Conservation (phyloP, 2,113 vertebrate genomes). For the Mirza zaza region DNA sequence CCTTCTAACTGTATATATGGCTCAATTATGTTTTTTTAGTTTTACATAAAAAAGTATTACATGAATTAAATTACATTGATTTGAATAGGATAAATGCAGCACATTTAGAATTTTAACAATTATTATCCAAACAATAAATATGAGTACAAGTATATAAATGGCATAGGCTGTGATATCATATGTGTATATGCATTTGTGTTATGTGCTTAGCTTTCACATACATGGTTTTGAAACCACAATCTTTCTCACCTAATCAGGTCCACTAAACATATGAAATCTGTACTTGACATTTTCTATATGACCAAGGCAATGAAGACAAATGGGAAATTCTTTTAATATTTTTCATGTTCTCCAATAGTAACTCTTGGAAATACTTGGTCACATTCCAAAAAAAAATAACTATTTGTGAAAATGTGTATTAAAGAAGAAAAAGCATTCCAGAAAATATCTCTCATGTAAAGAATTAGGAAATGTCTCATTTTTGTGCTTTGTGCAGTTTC, state of each 20-base stretch:
- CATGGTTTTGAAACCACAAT: not conserved
- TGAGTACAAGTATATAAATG: not conserved
- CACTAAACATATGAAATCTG: not conserved
- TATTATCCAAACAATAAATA: not conserved
- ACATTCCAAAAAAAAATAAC: not conserved
- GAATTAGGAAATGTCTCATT: not conserved
- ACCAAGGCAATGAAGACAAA: not conserved
- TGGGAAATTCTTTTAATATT: not conserved
- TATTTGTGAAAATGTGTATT: conserved; percentile 14
- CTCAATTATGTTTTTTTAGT: not conserved
- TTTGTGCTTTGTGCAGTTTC: not conserved
- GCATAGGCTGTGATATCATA: not conserved
- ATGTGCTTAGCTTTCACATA: not conserved
- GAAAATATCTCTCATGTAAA: not conserved
- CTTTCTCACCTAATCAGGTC: not conserved
- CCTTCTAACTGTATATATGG: not conserved
- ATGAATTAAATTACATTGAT: not conserved
- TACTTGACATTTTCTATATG: not conserved
- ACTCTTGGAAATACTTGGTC: not conserved
- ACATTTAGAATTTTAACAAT: not conserved
- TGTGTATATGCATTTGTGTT: not conserved
- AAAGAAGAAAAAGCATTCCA: not conserved
- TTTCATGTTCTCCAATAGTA: not conserved
- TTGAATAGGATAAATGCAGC: not conserved
- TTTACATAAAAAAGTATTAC: not conserved